These are phyloP conservation scores for Margaritifera margaritifera DNA, from an alignment of 2,888 invertebrate species.

Conservation along the genomic window DNA sequence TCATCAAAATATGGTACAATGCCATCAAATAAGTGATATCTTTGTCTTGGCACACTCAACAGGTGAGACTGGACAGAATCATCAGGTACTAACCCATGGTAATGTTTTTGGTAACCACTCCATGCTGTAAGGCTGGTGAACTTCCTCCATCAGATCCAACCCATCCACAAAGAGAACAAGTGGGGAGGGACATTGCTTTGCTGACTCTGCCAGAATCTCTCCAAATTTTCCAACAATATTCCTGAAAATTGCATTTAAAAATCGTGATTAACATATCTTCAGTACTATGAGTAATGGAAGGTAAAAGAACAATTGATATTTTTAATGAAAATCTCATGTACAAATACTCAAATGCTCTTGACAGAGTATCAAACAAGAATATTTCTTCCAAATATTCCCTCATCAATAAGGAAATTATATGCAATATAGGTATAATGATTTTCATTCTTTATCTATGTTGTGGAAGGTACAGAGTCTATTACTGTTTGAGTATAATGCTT, in stretches of 20 bases:
- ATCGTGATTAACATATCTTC: no score
- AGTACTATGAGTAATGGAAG: no score
- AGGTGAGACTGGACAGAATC: background rate
- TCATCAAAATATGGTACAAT: background rate
- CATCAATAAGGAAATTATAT: no score
- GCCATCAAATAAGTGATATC: background rate
- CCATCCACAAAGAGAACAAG: constrained; percentile 72
- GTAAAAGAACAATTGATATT: no score
- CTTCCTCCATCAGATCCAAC: constrained; percentile 67
- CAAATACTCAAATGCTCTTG: no score
- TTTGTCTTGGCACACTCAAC: background rate
- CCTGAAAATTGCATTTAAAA: constrained; percentile 38
- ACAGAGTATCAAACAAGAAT: no score
- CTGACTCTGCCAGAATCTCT: constrained; percentile 59
- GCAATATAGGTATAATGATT: no score
- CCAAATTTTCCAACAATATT: constrained; percentile 60
- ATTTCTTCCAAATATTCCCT: no score
- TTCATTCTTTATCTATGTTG: no score
- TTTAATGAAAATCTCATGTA: no score
- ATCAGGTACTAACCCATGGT: constrained; percentile 58
- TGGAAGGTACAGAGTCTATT: no score
- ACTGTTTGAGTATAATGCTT: background rate
- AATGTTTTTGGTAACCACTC: constrained; percentile 70
- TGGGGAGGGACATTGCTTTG: constrained; percentile 40
- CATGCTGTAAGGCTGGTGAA: constrained; percentile 64